Percentiles rank a stretch among this genome's conserved stretches.
phyloP scores from a whole-genome alignment of 2,113 vertebrate species.

The Copsychus sechellarum region DNA sequence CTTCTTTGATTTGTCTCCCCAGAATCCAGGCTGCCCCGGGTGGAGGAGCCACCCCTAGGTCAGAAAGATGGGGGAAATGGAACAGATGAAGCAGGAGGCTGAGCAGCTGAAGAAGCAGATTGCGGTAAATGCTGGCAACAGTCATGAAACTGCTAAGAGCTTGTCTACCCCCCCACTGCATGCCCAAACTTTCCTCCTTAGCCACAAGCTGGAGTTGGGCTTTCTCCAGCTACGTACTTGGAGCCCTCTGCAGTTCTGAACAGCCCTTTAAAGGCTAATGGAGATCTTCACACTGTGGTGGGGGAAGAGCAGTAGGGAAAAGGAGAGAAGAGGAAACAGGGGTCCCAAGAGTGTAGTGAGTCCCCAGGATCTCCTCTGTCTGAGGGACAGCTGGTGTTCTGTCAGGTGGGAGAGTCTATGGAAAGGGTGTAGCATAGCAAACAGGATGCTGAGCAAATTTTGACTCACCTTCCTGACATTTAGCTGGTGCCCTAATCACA shows the following conservation, averaged over 20 bases:
- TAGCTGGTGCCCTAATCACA: neutral
- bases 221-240: neutral
- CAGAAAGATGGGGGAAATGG: conserved; percentile 90
- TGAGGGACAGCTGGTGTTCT: neutral
- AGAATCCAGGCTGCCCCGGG: conserved; percentile 36
- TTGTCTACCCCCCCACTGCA: neutral
- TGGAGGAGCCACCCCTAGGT: neutral
- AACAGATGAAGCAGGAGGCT: conserved; percentile 91
- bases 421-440: neutral
- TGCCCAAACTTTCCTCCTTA: neutral
- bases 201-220: neutral
- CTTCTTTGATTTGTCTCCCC: neutral
- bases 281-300: neutral
- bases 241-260: neutral
- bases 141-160: neutral
- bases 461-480: neutral
- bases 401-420: neutral
- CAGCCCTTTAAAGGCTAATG: neutral
- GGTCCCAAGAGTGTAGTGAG: too few relatives aligned
- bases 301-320: neutral
- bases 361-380: neutral
- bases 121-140: conserved; percentile 77
- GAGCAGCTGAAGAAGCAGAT: conserved; percentile 96
- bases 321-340: neutral
- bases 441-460: neutral